These are phyloP conservation scores for Drosophila borealis DNA, from an alignment of 2,888 invertebrate species.

Conservation along the genomic window DNA sequence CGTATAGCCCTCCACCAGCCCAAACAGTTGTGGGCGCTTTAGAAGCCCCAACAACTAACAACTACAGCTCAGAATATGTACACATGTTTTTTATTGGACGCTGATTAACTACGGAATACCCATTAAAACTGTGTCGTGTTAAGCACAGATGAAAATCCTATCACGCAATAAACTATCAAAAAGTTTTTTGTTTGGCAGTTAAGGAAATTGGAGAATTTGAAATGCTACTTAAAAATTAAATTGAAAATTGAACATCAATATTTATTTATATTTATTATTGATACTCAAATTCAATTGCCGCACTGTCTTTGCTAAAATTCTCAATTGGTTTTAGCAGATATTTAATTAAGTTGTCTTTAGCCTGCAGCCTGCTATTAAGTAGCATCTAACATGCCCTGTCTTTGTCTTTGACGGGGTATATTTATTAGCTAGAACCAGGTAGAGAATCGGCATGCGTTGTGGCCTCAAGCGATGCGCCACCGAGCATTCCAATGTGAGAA, in stretches of 20 bases:
- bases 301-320: background rate
- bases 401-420: background rate
- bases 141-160: too few species aligned
- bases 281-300: too few species aligned
- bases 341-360: too few species aligned
- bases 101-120: background rate
- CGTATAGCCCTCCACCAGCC: conserved; percentile 19
- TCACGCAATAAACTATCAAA: too few species aligned
- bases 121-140: background rate
- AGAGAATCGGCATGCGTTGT: conserved; percentile 22
- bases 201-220: too few species aligned
- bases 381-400: background rate
- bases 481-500: conserved; percentile 41
- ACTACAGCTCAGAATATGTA: conserved; percentile 11
- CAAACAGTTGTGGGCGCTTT: conserved; percentile 30
- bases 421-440: conserved; percentile 30
- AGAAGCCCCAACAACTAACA: conserved; percentile 10
- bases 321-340: too few species aligned
- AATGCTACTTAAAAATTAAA: too few species aligned
- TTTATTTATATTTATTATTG: too few species aligned
- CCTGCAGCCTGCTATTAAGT: too few species aligned
- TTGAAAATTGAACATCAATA: too few species aligned
- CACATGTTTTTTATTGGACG: background rate
- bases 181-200: too few species aligned
- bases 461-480: conserved; percentile 44